Evolutionary conservation across 2,113 vertebrate genomes (phyloP).

Genomic region (Forbesichthys agassizii): DNA sequence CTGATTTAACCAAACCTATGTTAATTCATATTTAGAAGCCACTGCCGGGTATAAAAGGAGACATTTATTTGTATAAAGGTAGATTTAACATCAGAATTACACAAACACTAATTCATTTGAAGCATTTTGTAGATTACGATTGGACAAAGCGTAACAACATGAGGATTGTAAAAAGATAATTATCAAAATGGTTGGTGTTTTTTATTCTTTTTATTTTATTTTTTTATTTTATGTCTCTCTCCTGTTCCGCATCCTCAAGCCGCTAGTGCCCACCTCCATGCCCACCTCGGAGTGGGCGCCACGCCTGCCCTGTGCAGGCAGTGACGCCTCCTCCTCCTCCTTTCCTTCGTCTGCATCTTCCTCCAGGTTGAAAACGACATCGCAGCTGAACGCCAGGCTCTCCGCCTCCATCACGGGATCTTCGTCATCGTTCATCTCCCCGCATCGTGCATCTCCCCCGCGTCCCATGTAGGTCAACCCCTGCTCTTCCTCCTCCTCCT

Average conservation of each 20-base stretch:
- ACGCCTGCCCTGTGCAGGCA: slow-evolving; percentile 31
- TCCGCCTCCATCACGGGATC: slow-evolving; percentile 86
- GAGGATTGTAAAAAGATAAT: neutral
- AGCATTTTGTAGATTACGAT: slow-evolving; percentile 7
- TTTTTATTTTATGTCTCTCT: slow-evolving; percentile 53
- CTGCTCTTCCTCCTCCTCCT: slow-evolving; percentile 37
- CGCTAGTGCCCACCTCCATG: slow-evolving; percentile 46
- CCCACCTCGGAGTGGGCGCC: slow-evolving; percentile 11
- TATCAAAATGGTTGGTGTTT: neutral
- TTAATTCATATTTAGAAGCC: neutral
- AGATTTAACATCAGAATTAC: neutral
- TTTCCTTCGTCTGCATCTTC: slow-evolving; percentile 62
- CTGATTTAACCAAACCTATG: no score
- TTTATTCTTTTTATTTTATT: neutral
- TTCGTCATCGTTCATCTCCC: slow-evolving; percentile 66
- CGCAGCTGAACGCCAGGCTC: slow-evolving; percentile 78
- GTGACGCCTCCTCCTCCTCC: slow-evolving; percentile 53
- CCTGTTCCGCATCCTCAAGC: slow-evolving; percentile 70
- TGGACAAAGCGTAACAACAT: neutral
- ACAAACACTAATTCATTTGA: neutral
- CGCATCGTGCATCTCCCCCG: neutral
- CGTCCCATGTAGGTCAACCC: slow-evolving; percentile 40
- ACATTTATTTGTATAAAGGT: slow-evolving; percentile 5
- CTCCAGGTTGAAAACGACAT: slow-evolving; percentile 75
- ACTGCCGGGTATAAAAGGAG: neutral